Conservation (phyloP, 1,140 invertebrate species). For the Pentalonia nigronervosa region DNA sequence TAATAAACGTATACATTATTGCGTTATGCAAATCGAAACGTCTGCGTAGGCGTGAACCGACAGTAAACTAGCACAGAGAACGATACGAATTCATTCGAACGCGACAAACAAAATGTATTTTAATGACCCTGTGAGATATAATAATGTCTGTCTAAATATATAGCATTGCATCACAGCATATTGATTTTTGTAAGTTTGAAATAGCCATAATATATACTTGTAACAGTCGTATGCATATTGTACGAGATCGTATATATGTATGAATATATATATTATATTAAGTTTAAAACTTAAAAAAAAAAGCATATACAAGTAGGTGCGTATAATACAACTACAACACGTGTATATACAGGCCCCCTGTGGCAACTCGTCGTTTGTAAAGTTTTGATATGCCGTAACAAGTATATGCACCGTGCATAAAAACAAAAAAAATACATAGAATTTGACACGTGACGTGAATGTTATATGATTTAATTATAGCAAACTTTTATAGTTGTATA, state of each 20-base stretch:
- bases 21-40: neutral
- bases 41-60: neutral
- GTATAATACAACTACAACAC: neutral
- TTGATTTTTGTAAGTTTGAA: neutral
- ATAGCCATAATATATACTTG: neutral
- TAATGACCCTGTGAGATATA: neutral
- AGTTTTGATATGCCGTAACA: neutral
- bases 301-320: neutral
- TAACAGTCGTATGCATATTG: neutral
- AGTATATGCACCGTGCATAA: neutral
- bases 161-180: neutral
- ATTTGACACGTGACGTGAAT: neutral
- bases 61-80: neutral
- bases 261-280: too few species aligned
- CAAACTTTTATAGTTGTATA: neutral
- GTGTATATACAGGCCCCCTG: neutral
- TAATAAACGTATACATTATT: conserved; percentile 8
- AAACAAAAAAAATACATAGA: neutral
- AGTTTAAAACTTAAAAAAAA: neutral
- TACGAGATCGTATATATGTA: neutral
- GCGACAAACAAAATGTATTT: neutral
- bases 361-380: neutral
- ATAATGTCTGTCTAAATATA: neutral
- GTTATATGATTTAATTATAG: neutral
- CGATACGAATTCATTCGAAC: neutral